Evolutionary conservation across 2,888 invertebrate species (phyloP), one percentile per base, ranked within the genome.

Genomic region (Pelosia muscerda): DNA sequence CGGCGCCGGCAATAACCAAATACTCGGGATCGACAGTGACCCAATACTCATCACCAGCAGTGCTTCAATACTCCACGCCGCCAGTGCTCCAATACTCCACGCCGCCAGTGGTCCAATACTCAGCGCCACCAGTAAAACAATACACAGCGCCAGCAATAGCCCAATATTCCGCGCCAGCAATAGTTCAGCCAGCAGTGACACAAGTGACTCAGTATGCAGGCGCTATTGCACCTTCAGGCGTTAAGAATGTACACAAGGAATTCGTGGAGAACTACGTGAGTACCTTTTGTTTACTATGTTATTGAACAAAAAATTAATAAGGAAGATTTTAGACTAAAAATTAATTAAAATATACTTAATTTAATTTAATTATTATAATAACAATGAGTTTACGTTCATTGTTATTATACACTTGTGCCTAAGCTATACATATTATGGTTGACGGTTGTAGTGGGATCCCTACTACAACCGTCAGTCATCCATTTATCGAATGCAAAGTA

Each of bases 251-350:
- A n/a, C 95, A 95, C 78, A 92, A 94, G 15, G 96, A 96, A 69
- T 96, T 96, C 85, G 85, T 96, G 79, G 96, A 96, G 84, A 95
- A 96, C 83, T 96, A 96, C 84, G 96, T 96, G 86, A 96, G 96
- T 95, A 71, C 63, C 22, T 9, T 42, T 59, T 31, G 9, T 26
- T 63, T 31, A 26, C 6, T 53, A 38, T 2, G 19, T 49, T 9
- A 19, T 56, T 63, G 19, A 61, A 26, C 10, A 26, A n/a, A 19
- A 25, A n/a, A 28, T 53, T 22, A 13, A 8, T 59, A 3, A n/a
- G 23, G 19, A 25, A 19, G 19, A 9, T 25, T 38, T 25, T 25
- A 13, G 9, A 19, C 38, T 19, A 10, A n/a, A 42, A 60, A 25
- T n/a, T 38, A 19, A 42, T 34, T 23, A 23, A 49, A 49, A 2